phyloP scores from a whole-genome alignment of 2,113 vertebrate genomes.

The Theristicus caerulescens region DNA sequence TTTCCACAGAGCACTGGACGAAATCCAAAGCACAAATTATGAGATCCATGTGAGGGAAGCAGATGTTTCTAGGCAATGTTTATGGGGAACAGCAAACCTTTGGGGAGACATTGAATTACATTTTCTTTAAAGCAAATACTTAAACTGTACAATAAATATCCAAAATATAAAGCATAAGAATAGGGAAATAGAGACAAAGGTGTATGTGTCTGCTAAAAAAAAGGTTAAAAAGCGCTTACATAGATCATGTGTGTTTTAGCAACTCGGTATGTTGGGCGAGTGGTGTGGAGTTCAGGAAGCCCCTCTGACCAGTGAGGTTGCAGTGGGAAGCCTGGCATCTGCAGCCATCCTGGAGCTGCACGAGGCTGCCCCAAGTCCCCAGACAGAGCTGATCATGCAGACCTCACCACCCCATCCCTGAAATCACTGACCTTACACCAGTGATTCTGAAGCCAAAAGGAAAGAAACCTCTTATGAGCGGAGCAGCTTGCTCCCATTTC shows the following conservation, averaged over 20 bases:
- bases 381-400: not conserved
- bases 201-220: not conserved
- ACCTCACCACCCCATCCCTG: not conserved
- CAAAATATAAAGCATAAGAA: not conserved
- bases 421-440: not conserved
- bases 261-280: accelerated
- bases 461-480: not conserved
- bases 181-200: not conserved
- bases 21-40: slow-evolving; percentile 62
- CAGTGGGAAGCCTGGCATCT: not conserved
- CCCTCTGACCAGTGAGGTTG: accelerated
- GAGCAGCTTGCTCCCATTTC: not conserved
- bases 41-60: slow-evolving; percentile 59
- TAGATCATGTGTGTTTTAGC: not conserved
- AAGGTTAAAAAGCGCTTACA: not conserved
- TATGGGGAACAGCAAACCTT: slow-evolving; percentile 48
- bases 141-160: slow-evolving; percentile 20
- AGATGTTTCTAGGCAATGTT: slow-evolving; percentile 60
- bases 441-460: not conserved
- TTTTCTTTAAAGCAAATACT: slow-evolving; percentile 42
- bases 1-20: slow-evolving; percentile 43
- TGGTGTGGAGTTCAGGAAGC: not conserved
- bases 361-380: not conserved
- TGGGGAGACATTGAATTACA: slow-evolving; percentile 36
- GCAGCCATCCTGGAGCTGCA: not conserved